Evolutionary conservation across 2,888 invertebrate species (phyloP), one percentile per base, ranked within the genome.

Genomic region (Rugalucina vietnamica): DNA sequence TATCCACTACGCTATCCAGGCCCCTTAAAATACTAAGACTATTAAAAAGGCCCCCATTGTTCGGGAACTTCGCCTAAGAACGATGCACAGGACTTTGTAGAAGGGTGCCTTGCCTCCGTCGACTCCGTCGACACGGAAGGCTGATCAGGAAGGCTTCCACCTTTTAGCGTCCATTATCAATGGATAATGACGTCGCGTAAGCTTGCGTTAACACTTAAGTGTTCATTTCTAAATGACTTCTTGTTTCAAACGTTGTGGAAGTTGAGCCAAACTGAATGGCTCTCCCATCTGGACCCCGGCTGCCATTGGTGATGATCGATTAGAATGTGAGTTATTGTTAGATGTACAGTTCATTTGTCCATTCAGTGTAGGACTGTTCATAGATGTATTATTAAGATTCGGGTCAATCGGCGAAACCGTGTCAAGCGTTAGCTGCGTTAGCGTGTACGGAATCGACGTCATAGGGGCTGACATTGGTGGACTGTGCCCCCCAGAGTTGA

Each of bases 361-460:
- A 29, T 69, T 74, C 2, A 86, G 27, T 14, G 70, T 24, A 18
- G 79, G 65, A 39, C 85, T 86, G 1, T 85, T 76, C 43, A 90
- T 57, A 21, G 84, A 81, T 0, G 85, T 81, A 39, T 86, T 81
- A 43, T 86, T 88, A 14, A 89, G 69, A 54, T 87, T 85, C 18
- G 89, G 88, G 60, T 90, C 90, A 18, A 88, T 76, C 0, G 88
- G 86, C 0, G 88, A 88, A 1, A 89, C 84, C n/a, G 89, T 84
- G 21, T 85, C 89, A 37, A 87, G 82, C 21, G 83, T 85, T 0
- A 87, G 73, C 18, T 74, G 75, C 24, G 83, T 79, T 34, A 87
- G 69, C n/a, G 72, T 81, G 57, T 76, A 90, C 27, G 73, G 85
- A 27, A 79, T 88, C 36, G 75, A 78, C 37, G 60, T 81, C 36